phyloP scores from a whole-genome alignment of 2,888 invertebrate genomes.

The Cristatella mucedo region DNA sequence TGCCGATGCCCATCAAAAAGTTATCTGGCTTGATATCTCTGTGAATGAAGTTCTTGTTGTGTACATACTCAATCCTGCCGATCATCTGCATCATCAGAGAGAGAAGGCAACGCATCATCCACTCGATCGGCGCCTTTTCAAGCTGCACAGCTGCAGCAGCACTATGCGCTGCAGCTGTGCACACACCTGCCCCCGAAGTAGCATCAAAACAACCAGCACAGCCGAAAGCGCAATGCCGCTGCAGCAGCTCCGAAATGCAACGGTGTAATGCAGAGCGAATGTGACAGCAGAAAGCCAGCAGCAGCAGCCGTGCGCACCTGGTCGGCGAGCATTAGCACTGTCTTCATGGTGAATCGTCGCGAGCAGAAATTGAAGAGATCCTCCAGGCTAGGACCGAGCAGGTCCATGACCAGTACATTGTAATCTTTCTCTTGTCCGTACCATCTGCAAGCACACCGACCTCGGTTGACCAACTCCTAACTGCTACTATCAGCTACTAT shows the following conservation, averaged over 20 bases:
- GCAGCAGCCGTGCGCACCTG: too few relatives aligned
- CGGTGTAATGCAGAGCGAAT: too few relatives aligned
- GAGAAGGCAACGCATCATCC: too few relatives aligned
- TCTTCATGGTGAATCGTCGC: conserved; percentile 96
- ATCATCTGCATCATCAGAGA: conserved; percentile 41
- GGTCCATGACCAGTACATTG: conserved; percentile 97
- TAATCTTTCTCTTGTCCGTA: conserved; percentile 75
- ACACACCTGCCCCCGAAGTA: too few relatives aligned
- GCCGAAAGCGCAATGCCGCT: too few relatives aligned
- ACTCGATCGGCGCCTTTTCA: too few relatives aligned
- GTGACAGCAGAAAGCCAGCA: too few relatives aligned
- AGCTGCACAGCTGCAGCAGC: too few relatives aligned
- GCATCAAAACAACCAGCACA: too few relatives aligned
- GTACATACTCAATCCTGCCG: conserved; percentile 85
- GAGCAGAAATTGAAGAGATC: conserved; percentile 99
- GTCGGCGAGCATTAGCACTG: conserved; percentile 97
- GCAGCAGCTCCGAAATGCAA: too few relatives aligned
- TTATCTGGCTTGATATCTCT: conserved; percentile 48
- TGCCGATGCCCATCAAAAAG: conserved; percentile 44
- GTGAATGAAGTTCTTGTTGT: conserved; percentile 98
- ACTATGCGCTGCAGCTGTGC: too few relatives aligned
- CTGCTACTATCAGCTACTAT: too few relatives aligned
- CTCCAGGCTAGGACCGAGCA: conserved; percentile 90
- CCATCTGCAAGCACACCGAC: conserved; percentile 23
- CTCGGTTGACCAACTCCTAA: conserved; percentile 34